These are phyloP conservation scores for Caenorhabditis inopinata DNA, from an alignment of 1,140 invertebrate genomes.

Conservation along the genomic window DNA sequence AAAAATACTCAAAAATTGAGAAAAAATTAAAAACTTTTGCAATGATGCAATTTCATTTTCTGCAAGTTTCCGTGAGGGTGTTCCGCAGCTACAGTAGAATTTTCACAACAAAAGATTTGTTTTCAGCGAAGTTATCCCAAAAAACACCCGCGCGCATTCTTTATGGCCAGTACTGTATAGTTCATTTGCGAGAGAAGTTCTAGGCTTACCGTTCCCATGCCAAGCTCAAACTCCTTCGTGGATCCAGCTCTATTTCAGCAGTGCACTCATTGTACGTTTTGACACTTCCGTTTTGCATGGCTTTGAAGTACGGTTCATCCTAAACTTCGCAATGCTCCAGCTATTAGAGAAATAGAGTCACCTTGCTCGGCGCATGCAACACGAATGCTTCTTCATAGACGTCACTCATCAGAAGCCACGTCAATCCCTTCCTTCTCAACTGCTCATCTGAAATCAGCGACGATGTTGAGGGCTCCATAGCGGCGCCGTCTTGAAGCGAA, in stretches of 20 bases:
- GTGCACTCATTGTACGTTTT: slow-evolving; percentile 2
- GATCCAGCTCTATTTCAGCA: slow-evolving; percentile 14
- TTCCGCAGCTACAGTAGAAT: no score
- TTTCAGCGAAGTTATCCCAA: no score
- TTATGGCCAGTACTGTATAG: no score
- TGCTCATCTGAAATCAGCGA: slow-evolving; percentile 21
- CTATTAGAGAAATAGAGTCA: not conserved
- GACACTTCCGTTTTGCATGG: not conserved
- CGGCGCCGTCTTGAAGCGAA: not conserved
- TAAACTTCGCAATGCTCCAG: not conserved
- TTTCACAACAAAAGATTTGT: no score
- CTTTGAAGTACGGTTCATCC: slow-evolving; percentile 40
- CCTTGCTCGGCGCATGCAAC: slow-evolving; percentile 39
- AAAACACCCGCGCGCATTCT: no score
- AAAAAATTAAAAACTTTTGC: no score
- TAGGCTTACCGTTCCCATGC: slow-evolving; percentile 12
- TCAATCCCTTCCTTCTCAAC: slow-evolving; percentile 37
- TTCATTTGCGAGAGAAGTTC: no score
- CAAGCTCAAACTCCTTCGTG: not conserved
- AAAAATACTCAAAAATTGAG: no score
- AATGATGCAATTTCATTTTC: no score
- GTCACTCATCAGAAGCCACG: slow-evolving; percentile 36
- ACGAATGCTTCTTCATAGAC: slow-evolving; percentile 37
- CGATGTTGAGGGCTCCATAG: not conserved
- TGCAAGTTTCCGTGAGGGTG: no score